Conservation (phyloP, 2,888 invertebrate genomes). For the Brachycybe producta region DNA sequence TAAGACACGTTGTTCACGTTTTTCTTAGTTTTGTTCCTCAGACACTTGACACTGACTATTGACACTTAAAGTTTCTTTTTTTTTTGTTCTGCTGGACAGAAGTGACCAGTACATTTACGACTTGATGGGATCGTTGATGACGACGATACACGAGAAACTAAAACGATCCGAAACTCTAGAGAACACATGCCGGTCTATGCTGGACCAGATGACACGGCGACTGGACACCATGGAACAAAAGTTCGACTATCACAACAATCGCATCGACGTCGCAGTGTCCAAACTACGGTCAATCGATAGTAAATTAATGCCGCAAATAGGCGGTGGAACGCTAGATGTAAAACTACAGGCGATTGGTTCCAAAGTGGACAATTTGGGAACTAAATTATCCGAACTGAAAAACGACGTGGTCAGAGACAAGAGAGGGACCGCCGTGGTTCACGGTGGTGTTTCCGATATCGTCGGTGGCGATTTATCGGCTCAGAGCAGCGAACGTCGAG, state of each 20-base stretch:
- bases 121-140: constrained; percentile 79
- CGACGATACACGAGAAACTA: constrained; percentile 72
- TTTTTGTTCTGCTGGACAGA: too few relatives aligned
- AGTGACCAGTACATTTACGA: constrained; percentile 28
- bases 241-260: constrained; percentile 16
- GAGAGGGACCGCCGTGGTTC: background rate
- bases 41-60: too few relatives aligned
- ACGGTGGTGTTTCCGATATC: background rate
- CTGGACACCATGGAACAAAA: constrained; percentile 58
- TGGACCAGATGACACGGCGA: constrained; percentile 31
- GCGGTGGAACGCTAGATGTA: constrained; percentile 5
- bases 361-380: constrained; percentile 14
- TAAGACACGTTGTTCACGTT: too few relatives aligned
- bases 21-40: too few relatives aligned
- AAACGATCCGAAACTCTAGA: constrained; percentile 77
- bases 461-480: constrained; percentile 10
- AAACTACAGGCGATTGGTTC: constrained; percentile 4
- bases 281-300: constrained; percentile 15
- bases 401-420: constrained; percentile 14
- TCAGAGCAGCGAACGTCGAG: constrained; percentile 17
- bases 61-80: too few relatives aligned
- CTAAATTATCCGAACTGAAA: constrained; percentile 16
- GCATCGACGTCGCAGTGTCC: constrained; percentile 17
- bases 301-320: constrained; percentile 1
- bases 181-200: constrained; percentile 28